Percentiles rank a stretch among this genome's conserved stretches.
These are phyloP conservation scores for Sebastes trivittatus DNA, from an alignment of 2,797 vertebrate species.

Conservation along the genomic window DNA sequence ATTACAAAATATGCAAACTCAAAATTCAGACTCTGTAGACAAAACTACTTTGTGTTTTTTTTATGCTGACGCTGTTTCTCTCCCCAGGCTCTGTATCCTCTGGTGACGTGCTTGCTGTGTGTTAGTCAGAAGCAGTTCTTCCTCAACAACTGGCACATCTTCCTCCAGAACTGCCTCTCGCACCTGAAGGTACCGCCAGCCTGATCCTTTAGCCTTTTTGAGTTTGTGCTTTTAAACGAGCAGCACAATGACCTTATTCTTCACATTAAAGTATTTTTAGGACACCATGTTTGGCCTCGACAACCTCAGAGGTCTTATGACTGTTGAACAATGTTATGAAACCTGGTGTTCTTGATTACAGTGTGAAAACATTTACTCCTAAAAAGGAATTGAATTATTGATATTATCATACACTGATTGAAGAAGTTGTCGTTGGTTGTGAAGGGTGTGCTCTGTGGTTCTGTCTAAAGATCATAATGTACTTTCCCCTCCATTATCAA, in stretches of 20 bases:
- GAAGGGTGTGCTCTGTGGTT: constrained; percentile 65
- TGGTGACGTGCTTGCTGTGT: constrained; percentile 99
- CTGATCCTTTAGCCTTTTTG: neutral
- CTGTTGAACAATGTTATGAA: constrained; percentile 35
- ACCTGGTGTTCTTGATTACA: neutral
- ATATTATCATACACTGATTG: neutral
- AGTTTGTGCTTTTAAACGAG: neutral
- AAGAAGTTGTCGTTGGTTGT: neutral
- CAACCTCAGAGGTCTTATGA: constrained; percentile 51
- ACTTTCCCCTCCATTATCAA: constrained; percentile 51
- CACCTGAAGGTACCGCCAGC: constrained; percentile 93
- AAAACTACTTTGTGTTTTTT: neutral
- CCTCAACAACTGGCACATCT: constrained; percentile 99
- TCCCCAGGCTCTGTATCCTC: constrained; percentile 93
- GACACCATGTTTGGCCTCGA: neutral
- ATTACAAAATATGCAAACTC: neutral
- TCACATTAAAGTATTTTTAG: constrained; percentile 23
- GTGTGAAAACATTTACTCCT: neutral
- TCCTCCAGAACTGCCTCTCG: constrained; percentile 99
- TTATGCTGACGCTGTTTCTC: constrained; percentile 21
- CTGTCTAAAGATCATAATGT: constrained; percentile 62
- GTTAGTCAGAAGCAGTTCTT: constrained; percentile 99
- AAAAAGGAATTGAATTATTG: no score
- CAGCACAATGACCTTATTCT: constrained; percentile 26
- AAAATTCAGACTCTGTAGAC: neutral